Conservation (phyloP, 2,797 vertebrate genomes). For the Pseudotriccus pelzelni region DNA sequence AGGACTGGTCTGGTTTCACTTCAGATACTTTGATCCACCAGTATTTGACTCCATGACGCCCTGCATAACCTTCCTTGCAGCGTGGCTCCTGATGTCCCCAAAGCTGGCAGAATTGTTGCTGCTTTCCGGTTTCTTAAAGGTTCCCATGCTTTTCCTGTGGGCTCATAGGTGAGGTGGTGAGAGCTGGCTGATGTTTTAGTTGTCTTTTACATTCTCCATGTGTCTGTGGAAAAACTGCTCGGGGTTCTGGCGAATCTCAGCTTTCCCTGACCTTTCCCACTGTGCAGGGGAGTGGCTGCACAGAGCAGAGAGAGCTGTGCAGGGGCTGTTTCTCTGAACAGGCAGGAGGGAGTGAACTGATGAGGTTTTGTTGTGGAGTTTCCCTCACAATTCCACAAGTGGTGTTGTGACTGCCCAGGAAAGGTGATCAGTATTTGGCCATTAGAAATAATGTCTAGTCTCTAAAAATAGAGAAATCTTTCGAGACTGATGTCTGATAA, state of each 20-base stretch:
- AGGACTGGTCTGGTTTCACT: not conserved
- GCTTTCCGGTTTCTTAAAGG: not conserved
- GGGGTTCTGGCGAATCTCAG: not conserved
- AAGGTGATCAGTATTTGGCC: not conserved
- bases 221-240: not conserved
- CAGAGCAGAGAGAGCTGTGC: not conserved
- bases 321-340: not conserved
- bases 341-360: not conserved
- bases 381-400: not conserved
- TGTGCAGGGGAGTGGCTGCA: not conserved
- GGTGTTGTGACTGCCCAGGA: not conserved
- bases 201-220: not conserved
- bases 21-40: not conserved
- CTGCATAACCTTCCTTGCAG: not conserved
- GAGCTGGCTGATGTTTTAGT: not conserved
- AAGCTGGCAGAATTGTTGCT: not conserved
- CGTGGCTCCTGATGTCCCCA: not conserved
- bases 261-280: not conserved
- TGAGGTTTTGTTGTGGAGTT: not conserved
- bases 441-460: not conserved
- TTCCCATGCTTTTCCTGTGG: not conserved
- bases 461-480: not conserved
- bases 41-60: not conserved
- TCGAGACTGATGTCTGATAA: not conserved
- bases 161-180: not conserved